A percentile compares a stretch with the other conserved stretches of the same genome.
Conservation (phyloP, 2,888 invertebrate species). For the Lasioglossum calceatum region DNA sequence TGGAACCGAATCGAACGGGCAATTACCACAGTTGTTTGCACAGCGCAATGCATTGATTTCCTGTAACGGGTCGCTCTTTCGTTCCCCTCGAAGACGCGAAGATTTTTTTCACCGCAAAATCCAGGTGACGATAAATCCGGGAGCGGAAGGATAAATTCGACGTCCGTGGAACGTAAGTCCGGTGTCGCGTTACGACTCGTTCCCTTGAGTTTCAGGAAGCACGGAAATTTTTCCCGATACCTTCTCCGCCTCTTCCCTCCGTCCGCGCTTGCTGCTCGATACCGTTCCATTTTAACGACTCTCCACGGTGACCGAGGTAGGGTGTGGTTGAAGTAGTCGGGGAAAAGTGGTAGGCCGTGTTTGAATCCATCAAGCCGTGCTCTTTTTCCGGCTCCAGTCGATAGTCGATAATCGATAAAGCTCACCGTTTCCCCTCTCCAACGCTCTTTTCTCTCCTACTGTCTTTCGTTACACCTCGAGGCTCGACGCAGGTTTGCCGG, state of each 20-base stretch:
- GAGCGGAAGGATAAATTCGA: slow-evolving; percentile 4
- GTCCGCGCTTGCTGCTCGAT: slow-evolving; percentile 33
- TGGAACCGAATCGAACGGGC: background rate
- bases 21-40: background rate
- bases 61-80: background rate
- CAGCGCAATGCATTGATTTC: background rate
- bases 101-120: background rate
- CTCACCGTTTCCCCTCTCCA: slow-evolving; percentile 35
- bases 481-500: background rate
- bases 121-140: slow-evolving; percentile 7
- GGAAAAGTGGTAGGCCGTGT: slow-evolving; percentile 75
- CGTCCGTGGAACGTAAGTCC: slow-evolving; percentile 16
- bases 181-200: slow-evolving; percentile 42
- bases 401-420: slow-evolving; percentile 70
- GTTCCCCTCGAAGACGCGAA: background rate
- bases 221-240: slow-evolving; percentile 44
- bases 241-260: background rate
- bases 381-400: slow-evolving; percentile 72
- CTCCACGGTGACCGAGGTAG: slow-evolving; percentile 65
- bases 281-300: slow-evolving; percentile 68
- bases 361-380: slow-evolving; percentile 75
- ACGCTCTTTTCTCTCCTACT: slow-evolving; percentile 35
- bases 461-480: slow-evolving; percentile 49
- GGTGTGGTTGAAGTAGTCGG: slow-evolving; percentile 68
- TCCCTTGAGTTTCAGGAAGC: slow-evolving; percentile 40